phyloP scores from a whole-genome alignment of 2,797 vertebrate species.

The Clarias laeviceps region DNA sequence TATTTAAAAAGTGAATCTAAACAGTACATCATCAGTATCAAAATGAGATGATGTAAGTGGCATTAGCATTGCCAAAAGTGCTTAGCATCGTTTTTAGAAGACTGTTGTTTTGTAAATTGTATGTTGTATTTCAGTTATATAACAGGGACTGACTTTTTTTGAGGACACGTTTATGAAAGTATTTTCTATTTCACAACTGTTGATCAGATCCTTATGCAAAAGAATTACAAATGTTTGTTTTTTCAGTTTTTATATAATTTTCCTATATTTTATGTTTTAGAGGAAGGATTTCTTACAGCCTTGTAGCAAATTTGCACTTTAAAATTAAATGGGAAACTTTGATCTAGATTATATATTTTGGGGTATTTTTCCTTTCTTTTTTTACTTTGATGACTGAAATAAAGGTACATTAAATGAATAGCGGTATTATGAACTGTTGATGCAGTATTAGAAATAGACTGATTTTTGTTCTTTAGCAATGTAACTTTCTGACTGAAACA shows the following conservation, averaged over 20 bases:
- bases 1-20: not conserved
- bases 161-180: not conserved
- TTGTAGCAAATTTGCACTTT: conserved; percentile 81
- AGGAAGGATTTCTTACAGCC: conserved; percentile 57
- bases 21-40: conserved; percentile 4
- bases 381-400: conserved; percentile 8
- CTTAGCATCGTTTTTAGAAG: not conserved
- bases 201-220: conserved; percentile 45
- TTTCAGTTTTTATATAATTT: not conserved
- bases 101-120: conserved; percentile 16
- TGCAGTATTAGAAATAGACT: not conserved
- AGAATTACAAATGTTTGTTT: conserved; percentile 33
- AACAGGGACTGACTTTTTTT: conserved; percentile 15
- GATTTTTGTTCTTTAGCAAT: conserved; percentile 4
- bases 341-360: conserved; percentile 23
- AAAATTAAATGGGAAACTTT: conserved; percentile 54
- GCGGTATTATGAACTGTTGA: conserved; percentile 6
- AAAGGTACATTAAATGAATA: conserved; percentile 3
- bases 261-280: conserved; percentile 49
- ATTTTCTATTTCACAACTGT: conserved; percentile 16
- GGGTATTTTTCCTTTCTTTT: conserved; percentile 9
- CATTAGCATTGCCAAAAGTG: not conserved
- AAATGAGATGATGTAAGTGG: not conserved
- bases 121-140: conserved; percentile 1
- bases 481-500: conserved; percentile 23